These are phyloP conservation scores for Drosophila pachea DNA, from an alignment of 1,140 invertebrate genomes.

Conservation along the genomic window DNA sequence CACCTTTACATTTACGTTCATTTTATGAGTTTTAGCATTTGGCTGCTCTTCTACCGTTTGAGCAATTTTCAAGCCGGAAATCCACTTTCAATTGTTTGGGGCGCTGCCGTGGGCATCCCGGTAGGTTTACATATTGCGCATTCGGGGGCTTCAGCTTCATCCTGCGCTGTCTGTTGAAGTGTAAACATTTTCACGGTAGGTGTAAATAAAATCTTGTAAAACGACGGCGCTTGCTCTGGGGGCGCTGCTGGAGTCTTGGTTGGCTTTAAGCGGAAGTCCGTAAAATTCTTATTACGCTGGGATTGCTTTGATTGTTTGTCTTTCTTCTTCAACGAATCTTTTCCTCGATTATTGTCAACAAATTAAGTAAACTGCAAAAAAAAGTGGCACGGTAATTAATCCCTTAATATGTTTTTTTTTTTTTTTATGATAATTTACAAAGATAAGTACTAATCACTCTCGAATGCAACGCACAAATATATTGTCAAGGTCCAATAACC, in stretches of 20 bases:
- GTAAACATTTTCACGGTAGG: conserved; percentile 75
- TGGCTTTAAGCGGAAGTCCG: conserved; percentile 49
- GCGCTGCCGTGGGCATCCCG: conserved; percentile 51
- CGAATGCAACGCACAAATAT: conserved; percentile 5
- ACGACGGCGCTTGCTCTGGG: conserved; percentile 39
- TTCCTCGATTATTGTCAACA: conserved; percentile 52
- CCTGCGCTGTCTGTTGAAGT: conserved; percentile 61
- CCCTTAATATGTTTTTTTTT: background rate
- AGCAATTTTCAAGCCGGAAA: conserved; percentile 67
- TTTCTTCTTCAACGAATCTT: conserved; percentile 19
- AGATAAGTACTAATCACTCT: conserved; percentile 36
- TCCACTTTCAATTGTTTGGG: conserved; percentile 77
- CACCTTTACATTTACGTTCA: conserved; percentile 27
- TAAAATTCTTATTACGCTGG: conserved; percentile 46
- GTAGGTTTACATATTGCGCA: conserved; percentile 74
- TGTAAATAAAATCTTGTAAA: conserved; percentile 76
- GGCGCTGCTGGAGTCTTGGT: conserved; percentile 6
- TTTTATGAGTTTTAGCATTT: conserved; percentile 67
- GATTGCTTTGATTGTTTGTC: conserved; percentile 58
- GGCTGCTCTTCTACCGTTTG: conserved; percentile 42
- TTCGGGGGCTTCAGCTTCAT: conserved; percentile 35
- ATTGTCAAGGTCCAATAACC: conserved; percentile 24
- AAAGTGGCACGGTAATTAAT: background rate
- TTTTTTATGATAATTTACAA: background rate
- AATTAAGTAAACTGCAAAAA: conserved; percentile 42